phyloP scores from a whole-genome alignment of 2,113 vertebrate species.

The Chaetops frenatus region DNA sequence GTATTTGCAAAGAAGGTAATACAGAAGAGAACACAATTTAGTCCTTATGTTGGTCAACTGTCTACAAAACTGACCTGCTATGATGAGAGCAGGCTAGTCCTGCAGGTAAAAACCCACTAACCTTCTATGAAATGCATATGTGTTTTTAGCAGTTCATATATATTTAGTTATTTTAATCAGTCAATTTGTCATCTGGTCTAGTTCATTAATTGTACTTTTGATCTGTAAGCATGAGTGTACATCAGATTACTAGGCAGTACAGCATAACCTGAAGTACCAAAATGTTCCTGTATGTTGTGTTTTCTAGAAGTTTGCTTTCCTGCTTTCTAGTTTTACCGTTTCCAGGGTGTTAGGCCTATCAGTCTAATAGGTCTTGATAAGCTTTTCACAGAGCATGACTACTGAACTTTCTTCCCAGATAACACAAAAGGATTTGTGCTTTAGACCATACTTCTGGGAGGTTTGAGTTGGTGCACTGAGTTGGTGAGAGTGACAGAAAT shows the following conservation, averaged over 20 bases:
- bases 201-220: background rate
- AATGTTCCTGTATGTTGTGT: background rate
- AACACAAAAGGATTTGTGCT: background rate
- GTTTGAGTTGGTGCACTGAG: background rate
- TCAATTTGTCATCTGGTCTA: background rate
- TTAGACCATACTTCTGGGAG: background rate
- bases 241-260: background rate
- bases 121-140: background rate
- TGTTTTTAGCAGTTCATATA: background rate
- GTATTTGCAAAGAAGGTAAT: constrained; percentile 64
- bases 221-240: background rate
- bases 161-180: background rate
- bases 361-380: background rate
- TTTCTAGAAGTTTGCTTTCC: background rate
- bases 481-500: background rate
- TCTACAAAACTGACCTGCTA: constrained; percentile 55
- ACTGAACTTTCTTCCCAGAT: background rate
- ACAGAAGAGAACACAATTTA: constrained; percentile 64
- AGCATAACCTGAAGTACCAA: background rate
- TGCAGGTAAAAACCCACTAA: constrained; percentile 42
- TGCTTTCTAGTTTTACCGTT: background rate
- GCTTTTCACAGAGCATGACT: background rate
- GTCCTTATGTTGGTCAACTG: constrained; percentile 61
- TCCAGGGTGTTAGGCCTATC: background rate
- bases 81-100: constrained; percentile 60